Evolutionary conservation across 1,140 invertebrate species (phyloP).

Genomic region (Formica selysi): DNA sequence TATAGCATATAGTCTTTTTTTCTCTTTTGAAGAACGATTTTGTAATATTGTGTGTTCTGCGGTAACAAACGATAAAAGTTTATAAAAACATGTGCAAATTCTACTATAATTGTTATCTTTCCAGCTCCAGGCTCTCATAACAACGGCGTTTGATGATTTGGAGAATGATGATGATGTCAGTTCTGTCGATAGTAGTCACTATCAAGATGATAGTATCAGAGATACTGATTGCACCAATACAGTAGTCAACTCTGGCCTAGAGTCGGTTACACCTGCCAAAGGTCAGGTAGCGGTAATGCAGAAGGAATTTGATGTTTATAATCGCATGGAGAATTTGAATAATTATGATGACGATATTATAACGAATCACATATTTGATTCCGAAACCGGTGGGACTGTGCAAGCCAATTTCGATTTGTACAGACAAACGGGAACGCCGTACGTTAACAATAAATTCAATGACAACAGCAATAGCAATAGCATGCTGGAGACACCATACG

Average conservation of each 20-base stretch:
- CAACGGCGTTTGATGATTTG: slow-evolving; percentile 81
- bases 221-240: slow-evolving; percentile 68
- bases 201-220: slow-evolving; percentile 73
- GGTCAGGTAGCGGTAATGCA: slow-evolving; percentile 68
- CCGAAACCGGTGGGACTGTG: slow-evolving; percentile 65
- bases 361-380: slow-evolving; percentile 64
- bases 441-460: slow-evolving; percentile 68
- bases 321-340: slow-evolving; percentile 52
- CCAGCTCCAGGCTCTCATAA: slow-evolving; percentile 80
- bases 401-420: slow-evolving; percentile 74
- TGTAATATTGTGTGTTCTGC: not conserved
- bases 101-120: slow-evolving; percentile 1
- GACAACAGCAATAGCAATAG: slow-evolving; percentile 61
- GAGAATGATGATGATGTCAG: slow-evolving; percentile 79
- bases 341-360: slow-evolving; percentile 66
- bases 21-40: not conserved
- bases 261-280: slow-evolving; percentile 43
- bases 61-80: not conserved
- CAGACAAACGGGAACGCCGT: slow-evolving; percentile 68
- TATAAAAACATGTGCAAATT: not conserved
- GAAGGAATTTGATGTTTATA: slow-evolving; percentile 74
- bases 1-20: not conserved
- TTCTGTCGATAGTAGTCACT: slow-evolving; percentile 82
- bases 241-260: slow-evolving; percentile 66
- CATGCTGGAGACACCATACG: slow-evolving; percentile 74